Evolutionary conservation across 2,888 invertebrate species (phyloP), one percentile per base, ranked within the genome.

Genomic region (Danaus chrysippus): DNA sequence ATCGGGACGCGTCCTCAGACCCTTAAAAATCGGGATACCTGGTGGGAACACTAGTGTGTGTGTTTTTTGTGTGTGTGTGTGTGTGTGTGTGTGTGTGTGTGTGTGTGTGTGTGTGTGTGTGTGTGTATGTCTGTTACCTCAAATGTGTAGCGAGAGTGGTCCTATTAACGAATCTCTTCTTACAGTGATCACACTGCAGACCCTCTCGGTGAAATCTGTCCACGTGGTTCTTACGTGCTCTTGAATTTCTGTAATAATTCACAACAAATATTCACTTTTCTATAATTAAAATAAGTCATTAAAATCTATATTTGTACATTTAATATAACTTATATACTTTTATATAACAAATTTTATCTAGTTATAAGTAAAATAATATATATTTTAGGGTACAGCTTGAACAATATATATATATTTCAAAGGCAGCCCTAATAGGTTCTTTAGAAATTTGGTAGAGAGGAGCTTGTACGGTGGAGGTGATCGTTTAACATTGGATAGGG

Each of bases 121-220:
- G 11, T 17, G 2, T 11, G 11, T 17, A 10, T 10, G 10, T 49
- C 10, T 49, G 11, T 49, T 63, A 87, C 90, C 77, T 85, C 8
- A 90, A 73, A 79, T 90, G 90, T 3, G 90, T 90, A 0, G 85
- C 79, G 0, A 90, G 69, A 0, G 89, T 90, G 0, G 88, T 89
- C 15, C 79, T 73, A 62, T 90, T 90, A 0, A 90, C 90, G 53
- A 90, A 90, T 49, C 86, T 68, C 59, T 89, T 88, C 64, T 88
- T 85, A 57, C 90, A 90, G 23, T 86, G 86, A 64, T 90, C 90
- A 58, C 90, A 90, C 63, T 90, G 87, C 0, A 90, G 53, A 0
- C 90, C 90, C 54, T 90, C 90, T 12, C 90, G 74, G 54, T 90
- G 90, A 17, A 70, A 85, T 0, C 89, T 69, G 0, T 84, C 87